phyloP scores from a whole-genome alignment of 1,140 invertebrate species.

The Trichonephila inaurata region DNA sequence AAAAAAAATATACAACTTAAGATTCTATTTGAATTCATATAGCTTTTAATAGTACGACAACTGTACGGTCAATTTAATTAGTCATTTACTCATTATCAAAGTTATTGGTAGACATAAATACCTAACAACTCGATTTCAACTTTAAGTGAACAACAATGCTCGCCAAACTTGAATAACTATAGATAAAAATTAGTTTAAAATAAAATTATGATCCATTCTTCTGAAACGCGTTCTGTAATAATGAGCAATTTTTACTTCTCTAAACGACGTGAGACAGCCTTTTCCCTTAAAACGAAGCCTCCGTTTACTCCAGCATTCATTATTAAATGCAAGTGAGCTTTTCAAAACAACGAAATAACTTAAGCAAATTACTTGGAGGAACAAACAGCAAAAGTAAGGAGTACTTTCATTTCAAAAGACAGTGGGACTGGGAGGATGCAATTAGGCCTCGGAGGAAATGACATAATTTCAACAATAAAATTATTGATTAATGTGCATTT shows the following conservation, averaged over 20 bases:
- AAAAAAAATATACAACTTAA: too few relatives aligned
- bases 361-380: conserved; percentile 38
- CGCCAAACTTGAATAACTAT: too few relatives aligned
- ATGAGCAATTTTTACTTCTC: background rate
- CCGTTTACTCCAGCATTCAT: conserved; percentile 22
- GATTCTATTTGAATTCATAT: too few relatives aligned
- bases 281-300: conserved; percentile 1
- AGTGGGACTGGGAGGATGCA: conserved; percentile 50
- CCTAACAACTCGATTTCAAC: too few relatives aligned
- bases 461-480: conserved; percentile 71
- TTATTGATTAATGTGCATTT: conserved; percentile 72
- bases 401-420: conserved; percentile 63
- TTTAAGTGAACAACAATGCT: too few relatives aligned
- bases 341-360: conserved; percentile 43
- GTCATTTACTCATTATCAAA: too few relatives aligned
- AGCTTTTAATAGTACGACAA: too few relatives aligned
- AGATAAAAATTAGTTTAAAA: too few relatives aligned
- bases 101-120: too few relatives aligned
- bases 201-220: too few relatives aligned
- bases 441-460: conserved; percentile 69
- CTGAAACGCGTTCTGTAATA: background rate
- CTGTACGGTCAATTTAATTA: too few relatives aligned
- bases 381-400: background rate
- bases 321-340: conserved; percentile 23
- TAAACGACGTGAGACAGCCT: background rate